A percentile compares a stretch with the other conserved stretches of the same genome.
Conservation (phyloP, 1,140 invertebrate genomes). For the Odontomachus brunneus region DNA sequence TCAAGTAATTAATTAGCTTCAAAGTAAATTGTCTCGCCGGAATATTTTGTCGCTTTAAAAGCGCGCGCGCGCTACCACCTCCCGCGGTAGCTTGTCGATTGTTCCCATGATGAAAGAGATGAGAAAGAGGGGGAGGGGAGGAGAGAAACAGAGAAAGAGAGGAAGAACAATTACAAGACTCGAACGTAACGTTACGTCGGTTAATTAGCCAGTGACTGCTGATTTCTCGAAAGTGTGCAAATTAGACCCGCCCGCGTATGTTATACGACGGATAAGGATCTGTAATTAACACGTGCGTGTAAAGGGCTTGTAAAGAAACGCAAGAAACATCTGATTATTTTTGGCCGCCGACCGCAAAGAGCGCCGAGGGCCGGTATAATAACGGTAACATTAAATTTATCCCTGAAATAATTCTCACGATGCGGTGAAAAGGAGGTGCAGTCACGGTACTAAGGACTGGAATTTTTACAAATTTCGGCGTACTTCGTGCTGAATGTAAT, state of each 20-base stretch:
- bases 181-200: conserved; percentile 4
- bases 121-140: background rate
- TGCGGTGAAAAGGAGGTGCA: background rate
- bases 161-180: conserved; percentile 31
- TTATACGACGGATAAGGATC: conserved; percentile 30
- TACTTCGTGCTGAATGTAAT: no score
- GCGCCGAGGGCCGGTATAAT: background rate
- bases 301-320: conserved; percentile 20
- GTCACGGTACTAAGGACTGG: no score
- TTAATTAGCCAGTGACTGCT: conserved; percentile 40
- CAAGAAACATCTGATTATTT: conserved; percentile 30
- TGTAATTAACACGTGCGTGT: conserved; percentile 46
- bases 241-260: conserved; percentile 24
- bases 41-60: conserved; percentile 22
- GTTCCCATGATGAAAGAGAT: conserved; percentile 9
- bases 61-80: background rate
- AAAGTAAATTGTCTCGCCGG: conserved; percentile 10
- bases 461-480: no score
- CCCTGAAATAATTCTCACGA: conserved; percentile 9
- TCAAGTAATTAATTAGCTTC: conserved; percentile 6
- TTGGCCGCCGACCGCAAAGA: conserved; percentile 7
- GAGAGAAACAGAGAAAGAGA: background rate
- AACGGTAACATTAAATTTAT: conserved; percentile 32
- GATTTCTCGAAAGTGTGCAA: conserved; percentile 54
- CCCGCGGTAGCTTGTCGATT: conserved; percentile 5